Evolutionary conservation across 2,797 vertebrate genomes (phyloP).

Genomic region (Danionella dracula): DNA sequence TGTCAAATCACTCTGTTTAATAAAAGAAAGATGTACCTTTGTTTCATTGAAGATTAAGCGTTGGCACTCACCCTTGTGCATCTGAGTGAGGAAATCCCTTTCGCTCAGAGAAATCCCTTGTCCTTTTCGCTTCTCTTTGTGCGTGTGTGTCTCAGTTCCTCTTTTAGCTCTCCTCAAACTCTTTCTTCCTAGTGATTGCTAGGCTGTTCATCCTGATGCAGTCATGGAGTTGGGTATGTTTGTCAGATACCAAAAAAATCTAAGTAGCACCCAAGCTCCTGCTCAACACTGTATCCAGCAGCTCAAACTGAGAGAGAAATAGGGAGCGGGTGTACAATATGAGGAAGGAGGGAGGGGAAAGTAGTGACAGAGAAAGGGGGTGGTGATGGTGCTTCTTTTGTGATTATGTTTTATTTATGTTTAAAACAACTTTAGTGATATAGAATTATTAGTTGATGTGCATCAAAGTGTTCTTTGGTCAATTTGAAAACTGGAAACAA

Average conservation of each 20-base stretch:
- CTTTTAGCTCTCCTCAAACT: conserved; percentile 18
- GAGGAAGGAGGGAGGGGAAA: conserved; percentile 29
- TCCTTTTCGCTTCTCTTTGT: conserved; percentile 14
- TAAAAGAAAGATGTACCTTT: background rate
- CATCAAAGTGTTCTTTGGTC: too few species aligned
- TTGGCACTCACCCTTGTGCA: conserved; percentile 34
- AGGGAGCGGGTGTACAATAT: conserved; percentile 6
- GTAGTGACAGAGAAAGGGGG: conserved; percentile 24
- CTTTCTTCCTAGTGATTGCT: background rate
- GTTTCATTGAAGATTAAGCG: conserved; percentile 23
- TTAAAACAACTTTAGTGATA: too few species aligned
- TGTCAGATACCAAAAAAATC: conserved; percentile 38
- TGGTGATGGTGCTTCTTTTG: conserved; percentile 4
- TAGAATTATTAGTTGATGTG: too few species aligned
- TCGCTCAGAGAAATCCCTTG: conserved; percentile 31
- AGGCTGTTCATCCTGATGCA: conserved; percentile 5
- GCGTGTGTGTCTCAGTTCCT: conserved; percentile 29
- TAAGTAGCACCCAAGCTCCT: conserved; percentile 59
- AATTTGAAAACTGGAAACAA: too few species aligned
- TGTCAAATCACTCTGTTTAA: background rate
- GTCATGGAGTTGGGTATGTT: background rate
- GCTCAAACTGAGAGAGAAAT: conserved; percentile 28
- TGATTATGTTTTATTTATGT: too few species aligned
- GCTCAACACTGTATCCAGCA: conserved; percentile 61
- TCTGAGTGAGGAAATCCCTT: conserved; percentile 31